Conservation (phyloP, 2,888 invertebrate genomes). For the Cremastinae sp. region DNA sequence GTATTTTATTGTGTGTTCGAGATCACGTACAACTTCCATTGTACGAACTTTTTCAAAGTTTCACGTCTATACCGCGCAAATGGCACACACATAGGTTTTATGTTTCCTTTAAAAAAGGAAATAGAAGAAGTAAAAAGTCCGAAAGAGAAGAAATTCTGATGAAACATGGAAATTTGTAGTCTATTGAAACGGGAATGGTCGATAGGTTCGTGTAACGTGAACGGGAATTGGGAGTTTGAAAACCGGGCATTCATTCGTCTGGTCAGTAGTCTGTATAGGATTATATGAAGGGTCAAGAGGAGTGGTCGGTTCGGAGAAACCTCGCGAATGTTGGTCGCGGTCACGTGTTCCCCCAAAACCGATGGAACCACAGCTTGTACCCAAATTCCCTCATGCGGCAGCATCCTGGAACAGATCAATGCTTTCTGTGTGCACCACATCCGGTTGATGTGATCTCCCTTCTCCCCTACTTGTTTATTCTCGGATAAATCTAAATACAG, state of each 20-base stretch:
- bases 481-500: no score
- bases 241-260: constrained; percentile 62
- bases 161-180: constrained; percentile 1
- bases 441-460: not conserved
- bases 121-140: not conserved
- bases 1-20: no score
- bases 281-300: constrained; percentile 31
- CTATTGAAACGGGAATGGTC: not conserved
- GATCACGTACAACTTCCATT: no score
- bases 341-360: constrained; percentile 60
- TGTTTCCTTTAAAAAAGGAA: no score
- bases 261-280: constrained; percentile 34
- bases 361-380: constrained; percentile 62
- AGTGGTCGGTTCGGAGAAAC: constrained; percentile 35
- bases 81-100: no score
- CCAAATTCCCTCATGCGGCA: constrained; percentile 62
- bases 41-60: no score
- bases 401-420: constrained; percentile 60
- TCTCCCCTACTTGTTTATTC: not conserved
- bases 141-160: not conserved
- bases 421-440: constrained; percentile 42
- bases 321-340: constrained; percentile 60
- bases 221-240: constrained; percentile 51
- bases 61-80: no score
- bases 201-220: constrained; percentile 9